These are phyloP conservation scores for Drosophila infuscata DNA, from an alignment of 2,888 invertebrate genomes.

Conservation along the genomic window DNA sequence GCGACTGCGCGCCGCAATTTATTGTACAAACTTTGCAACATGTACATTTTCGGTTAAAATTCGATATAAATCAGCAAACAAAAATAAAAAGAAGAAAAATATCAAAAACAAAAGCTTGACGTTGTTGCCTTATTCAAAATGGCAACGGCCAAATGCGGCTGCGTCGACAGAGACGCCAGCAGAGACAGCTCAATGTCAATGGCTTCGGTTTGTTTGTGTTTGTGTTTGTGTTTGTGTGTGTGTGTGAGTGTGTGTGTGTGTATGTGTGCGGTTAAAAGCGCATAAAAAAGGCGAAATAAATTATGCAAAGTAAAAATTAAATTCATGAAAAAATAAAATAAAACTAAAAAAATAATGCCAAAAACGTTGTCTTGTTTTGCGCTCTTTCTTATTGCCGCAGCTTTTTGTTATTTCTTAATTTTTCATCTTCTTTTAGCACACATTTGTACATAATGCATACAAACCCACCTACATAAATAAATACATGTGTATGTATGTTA, in stretches of 20 bases:
- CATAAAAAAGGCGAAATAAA: constrained; percentile 56
- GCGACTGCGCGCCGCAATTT: constrained; percentile 12
- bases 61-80: constrained; percentile 46
- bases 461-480: not conserved
- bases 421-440: not conserved
- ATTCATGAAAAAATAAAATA: constrained; percentile 25
- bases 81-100: constrained; percentile 30
- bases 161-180: constrained; percentile 38
- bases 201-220: constrained; percentile 45
- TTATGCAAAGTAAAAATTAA: constrained; percentile 63
- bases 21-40: constrained; percentile 46
- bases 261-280: constrained; percentile 37
- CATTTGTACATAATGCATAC: constrained; percentile 1
- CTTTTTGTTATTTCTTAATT: constrained; percentile 20
- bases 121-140: constrained; percentile 58
- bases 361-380: constrained; percentile 55
- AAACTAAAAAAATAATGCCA: constrained; percentile 35
- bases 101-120: constrained; percentile 17
- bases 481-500: not conserved
- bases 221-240: constrained; percentile 7
- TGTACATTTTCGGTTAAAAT: constrained; percentile 70
- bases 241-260: constrained; percentile 19
- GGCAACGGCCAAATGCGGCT: constrained; percentile 73
- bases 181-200: constrained; percentile 75
- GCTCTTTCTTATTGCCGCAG: constrained; percentile 18